A percentile compares a stretch with the other conserved stretches of the same genome.
Conservation (phyloP, 2,888 invertebrate genomes). For the Cordylochernes scorpioides region DNA sequence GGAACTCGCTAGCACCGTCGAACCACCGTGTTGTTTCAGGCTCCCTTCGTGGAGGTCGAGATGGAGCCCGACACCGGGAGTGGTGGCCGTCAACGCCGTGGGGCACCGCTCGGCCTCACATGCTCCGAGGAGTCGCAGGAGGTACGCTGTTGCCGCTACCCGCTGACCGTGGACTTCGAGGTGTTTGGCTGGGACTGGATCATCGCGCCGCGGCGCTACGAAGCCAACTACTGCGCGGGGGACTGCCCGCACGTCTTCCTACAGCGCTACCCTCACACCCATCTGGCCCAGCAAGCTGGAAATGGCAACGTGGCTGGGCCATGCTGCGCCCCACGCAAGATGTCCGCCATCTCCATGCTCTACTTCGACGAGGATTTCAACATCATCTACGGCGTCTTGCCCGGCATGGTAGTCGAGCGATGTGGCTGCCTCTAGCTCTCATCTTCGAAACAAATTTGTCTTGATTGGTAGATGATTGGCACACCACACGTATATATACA, state of each 20-base stretch:
- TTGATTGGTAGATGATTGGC: no score
- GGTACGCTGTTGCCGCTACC: slow-evolving; percentile 72
- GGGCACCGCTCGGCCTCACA: slow-evolving; percentile 50
- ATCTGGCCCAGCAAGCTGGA: slow-evolving; percentile 51
- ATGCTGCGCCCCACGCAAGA: slow-evolving; percentile 69
- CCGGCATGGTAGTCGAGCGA: slow-evolving; percentile 76
- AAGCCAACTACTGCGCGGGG: slow-evolving; percentile 84
- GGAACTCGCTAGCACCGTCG: no score
- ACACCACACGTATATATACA: no score
- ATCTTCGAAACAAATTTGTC: no score
- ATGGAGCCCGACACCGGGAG: no score
- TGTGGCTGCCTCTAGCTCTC: slow-evolving; percentile 78
- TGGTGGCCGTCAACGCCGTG: no score
- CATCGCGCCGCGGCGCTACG: slow-evolving; percentile 76
- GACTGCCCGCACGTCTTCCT: slow-evolving; percentile 69
- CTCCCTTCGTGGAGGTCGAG: no score
- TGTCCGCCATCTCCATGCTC: slow-evolving; percentile 49
- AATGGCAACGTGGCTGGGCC: slow-evolving; percentile 50
- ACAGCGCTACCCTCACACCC: slow-evolving; percentile 61
- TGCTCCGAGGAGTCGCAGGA: slow-evolving; percentile 56
- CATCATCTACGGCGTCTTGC: slow-evolving; percentile 58
- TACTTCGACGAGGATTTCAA: slow-evolving; percentile 69
- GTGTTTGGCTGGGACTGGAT: slow-evolving; percentile 94
- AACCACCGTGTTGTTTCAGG: no score
- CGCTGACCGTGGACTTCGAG: slow-evolving; percentile 71